phyloP scores from a whole-genome alignment of 2,797 vertebrate species.

The Antrozous pallidus region DNA sequence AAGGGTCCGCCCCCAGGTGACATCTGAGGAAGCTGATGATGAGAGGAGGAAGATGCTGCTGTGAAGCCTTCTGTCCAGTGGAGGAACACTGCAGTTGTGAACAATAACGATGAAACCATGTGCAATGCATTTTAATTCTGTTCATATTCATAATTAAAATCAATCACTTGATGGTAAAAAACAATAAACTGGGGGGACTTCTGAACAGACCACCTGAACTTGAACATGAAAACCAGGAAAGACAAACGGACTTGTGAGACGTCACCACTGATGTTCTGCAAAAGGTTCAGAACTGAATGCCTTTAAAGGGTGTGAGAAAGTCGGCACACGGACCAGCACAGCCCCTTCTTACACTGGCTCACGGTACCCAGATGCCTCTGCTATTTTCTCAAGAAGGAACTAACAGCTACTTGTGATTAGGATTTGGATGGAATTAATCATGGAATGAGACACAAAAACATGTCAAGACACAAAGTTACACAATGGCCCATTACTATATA shows the following conservation, averaged over 20 bases:
- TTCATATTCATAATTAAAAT: not conserved
- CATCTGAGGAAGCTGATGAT: accelerated
- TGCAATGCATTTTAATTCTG: not conserved
- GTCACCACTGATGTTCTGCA: not conserved
- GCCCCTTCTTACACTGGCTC: not conserved
- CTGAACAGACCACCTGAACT: not conserved
- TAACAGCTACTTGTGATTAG: not conserved
- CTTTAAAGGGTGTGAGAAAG: not conserved
- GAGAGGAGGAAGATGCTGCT: not conserved
- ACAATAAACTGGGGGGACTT: not conserved
- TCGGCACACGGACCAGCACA: not conserved
- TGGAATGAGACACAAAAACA: not conserved
- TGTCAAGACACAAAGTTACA: not conserved
- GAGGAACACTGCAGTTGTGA: accelerated
- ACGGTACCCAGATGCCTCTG: not conserved
- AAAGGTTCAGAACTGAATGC: not conserved
- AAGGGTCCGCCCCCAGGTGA: not conserved
- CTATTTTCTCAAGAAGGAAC: not conserved
- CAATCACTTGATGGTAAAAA: not conserved
- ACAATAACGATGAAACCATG: not conserved
- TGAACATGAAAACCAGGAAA: not conserved
- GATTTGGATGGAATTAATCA: not conserved
- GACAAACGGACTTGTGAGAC: not conserved
- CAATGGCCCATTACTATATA: not conserved
- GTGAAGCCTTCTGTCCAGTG: no score